A percentile compares a stretch with the other conserved stretches of the same genome.
Evolutionary conservation across 2,113 vertebrate genomes (phyloP).

Genomic region (Tichodroma muraria): DNA sequence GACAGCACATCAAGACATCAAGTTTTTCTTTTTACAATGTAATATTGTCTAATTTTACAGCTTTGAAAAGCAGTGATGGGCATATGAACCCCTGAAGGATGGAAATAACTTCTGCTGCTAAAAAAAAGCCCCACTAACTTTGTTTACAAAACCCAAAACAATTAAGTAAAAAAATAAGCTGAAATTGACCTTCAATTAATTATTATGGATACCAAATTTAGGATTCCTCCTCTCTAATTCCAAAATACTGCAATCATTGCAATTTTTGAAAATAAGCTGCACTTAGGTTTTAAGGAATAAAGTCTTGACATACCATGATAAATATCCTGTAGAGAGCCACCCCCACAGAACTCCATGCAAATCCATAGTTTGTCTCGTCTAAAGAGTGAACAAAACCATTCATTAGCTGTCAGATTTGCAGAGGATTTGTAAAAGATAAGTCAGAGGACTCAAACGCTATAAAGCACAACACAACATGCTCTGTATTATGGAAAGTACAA

Average conservation of each 20-base stretch:
- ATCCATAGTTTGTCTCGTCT: constrained; percentile 99
- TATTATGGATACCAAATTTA: neutral
- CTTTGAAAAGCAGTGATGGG: neutral
- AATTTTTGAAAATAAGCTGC: neutral
- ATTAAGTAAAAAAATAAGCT: neutral
- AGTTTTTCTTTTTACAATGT: neutral
- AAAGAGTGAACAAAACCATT: constrained; percentile 41
- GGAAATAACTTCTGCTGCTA: neutral
- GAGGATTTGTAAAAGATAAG: neutral
- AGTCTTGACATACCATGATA: constrained; percentile 83
- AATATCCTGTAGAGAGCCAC: constrained; percentile 85
- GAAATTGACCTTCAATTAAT: neutral
- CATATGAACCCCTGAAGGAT: neutral
- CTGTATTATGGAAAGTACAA: neutral
- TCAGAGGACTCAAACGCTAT: neutral
- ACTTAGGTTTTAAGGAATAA: neutral
- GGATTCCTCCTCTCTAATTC: neutral
- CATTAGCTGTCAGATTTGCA: neutral
- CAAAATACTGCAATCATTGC: neutral
- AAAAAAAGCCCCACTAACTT: neutral
- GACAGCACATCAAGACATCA: neutral
- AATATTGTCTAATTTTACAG: neutral
- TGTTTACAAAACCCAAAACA: neutral
- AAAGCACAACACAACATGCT: neutral
- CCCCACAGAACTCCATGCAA: constrained; percentile 98